Conservation (phyloP, 1,140 invertebrate genomes). For the Drosophila equinoxialis region DNA sequence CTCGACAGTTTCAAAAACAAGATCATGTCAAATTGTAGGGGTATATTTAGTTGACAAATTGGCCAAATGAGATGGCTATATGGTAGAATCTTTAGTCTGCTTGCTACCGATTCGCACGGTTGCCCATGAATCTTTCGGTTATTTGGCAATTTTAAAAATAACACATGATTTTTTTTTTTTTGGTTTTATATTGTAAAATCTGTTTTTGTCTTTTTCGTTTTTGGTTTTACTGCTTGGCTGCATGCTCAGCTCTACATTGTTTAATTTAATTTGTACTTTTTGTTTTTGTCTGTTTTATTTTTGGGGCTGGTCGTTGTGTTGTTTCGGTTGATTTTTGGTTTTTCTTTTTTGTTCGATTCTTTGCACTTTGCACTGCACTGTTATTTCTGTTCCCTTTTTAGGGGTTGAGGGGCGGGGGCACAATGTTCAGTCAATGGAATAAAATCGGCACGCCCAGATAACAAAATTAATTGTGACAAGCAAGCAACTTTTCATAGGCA, state of each 20-base stretch:
- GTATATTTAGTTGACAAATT: constrained; percentile 1
- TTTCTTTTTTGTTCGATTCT: not conserved
- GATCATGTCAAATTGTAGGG: constrained; percentile 1
- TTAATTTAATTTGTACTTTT: constrained; percentile 59
- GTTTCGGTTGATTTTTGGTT: not conserved
- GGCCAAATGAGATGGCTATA: not conserved
- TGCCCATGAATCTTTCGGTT: constrained; percentile 23
- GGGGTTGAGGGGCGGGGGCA: not conserved
- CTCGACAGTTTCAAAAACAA: not conserved
- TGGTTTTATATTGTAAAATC: not conserved
- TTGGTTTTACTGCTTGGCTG: constrained; percentile 11
- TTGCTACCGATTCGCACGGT: constrained; percentile 36
- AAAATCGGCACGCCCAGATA: constrained; percentile 7
- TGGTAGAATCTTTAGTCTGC: not conserved
- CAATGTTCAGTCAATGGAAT: not conserved
- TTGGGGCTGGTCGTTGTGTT: constrained; percentile 26
- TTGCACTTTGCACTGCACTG: constrained; percentile 36
- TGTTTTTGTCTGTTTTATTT: constrained; percentile 32
- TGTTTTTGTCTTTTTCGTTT: constrained; percentile 20
- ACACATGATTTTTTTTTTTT: constrained; percentile 7
- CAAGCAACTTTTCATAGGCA: not conserved
- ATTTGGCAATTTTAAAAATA: constrained; percentile 25
- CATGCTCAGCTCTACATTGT: constrained; percentile 32
- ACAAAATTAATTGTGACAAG: constrained; percentile 9
- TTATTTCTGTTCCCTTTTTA: constrained; percentile 14